Base-by-base conservation (phyloP, 2,113 vertebrate species). In the Thunnus thynnus region DNA sequence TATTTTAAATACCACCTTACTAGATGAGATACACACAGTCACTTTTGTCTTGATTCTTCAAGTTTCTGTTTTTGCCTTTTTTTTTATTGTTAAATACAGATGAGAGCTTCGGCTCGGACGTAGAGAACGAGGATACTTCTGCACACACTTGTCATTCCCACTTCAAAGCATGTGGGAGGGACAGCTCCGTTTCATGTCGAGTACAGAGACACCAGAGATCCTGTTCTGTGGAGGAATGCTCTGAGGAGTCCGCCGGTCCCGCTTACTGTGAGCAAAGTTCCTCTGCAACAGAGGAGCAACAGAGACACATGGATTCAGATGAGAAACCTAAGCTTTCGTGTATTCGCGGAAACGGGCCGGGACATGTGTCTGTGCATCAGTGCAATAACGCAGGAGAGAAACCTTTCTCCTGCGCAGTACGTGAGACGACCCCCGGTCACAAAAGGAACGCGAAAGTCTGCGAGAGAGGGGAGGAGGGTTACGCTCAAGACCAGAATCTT, bases 381-480 rank as follows among this genome's bases (percentile, higher is more conserved):
- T 76, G 73, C 81, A 83, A 44, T 65, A 79, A 88, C 44, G 14
- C 66, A 14, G 67, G 27, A 82, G 78, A 84, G 61, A 76, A 50
- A 12, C 36, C 58, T 0, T 12, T 73, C 48, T 72, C 73, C 36
- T 51, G 67, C 44, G 13, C 46, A 20, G 70, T 17, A 13, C 17
- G 2, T 4, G 84, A 82, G 72, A 89, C 0, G 30, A 70, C 55
- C 30, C 3, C 57, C n/a, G 1, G 18, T 63, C 56, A 51, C 10
- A 82, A 36, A 64, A 54, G 36, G 30, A 83, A 73, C 52, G 18
- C 20, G 22, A 84, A 78, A 32, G 52, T 50, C 27, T 25, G 44
- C 27, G 76, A 70, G 65, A 41, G 25, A 36, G 73, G 27, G 16
- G 74, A 61, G 7, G 67, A 77, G 5, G 9, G 13, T 57, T 67